Conservation (phyloP, 2,797 vertebrate species). For the Rhabdomys pumilio region DNA sequence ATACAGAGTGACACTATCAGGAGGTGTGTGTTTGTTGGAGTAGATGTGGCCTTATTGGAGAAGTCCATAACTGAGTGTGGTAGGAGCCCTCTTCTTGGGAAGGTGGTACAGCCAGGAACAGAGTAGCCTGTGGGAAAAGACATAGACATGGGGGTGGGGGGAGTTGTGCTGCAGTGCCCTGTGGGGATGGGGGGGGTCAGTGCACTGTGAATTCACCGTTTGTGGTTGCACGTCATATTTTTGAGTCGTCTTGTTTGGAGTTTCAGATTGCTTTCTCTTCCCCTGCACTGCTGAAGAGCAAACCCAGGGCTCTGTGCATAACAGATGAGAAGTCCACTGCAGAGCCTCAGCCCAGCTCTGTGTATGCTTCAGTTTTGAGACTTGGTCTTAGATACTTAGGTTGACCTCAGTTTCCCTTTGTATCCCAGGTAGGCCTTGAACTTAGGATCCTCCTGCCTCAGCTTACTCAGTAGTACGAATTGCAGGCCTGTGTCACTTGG, state of each 20-base stretch:
- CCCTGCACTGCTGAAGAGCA: background rate
- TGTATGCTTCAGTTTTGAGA: background rate
- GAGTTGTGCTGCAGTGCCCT: background rate
- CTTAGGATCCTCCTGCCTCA: background rate
- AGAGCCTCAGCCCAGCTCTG: background rate
- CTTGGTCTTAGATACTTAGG: background rate
- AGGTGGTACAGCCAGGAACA: accelerated
- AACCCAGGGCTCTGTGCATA: background rate
- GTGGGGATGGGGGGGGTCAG: background rate
- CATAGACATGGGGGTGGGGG: too few relatives aligned
- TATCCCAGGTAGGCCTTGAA: background rate
- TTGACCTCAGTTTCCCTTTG: background rate
- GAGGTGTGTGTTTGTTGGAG: too few relatives aligned
- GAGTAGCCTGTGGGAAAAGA: background rate
- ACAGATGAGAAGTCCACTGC: too few relatives aligned
- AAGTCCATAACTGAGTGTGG: too few relatives aligned
- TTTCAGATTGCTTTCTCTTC: background rate
- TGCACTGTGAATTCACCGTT: background rate
- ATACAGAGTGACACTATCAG: too few relatives aligned
- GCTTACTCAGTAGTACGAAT: background rate
- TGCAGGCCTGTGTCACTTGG: background rate
- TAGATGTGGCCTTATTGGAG: too few relatives aligned
- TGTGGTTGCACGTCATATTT: background rate
- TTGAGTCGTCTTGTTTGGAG: background rate
- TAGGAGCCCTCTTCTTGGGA: background rate